A percentile compares a stretch with the other conserved stretches of the same genome.
phyloP scores from a whole-genome alignment of 2,797 vertebrate species.

The Hoplostethus mediterraneus region DNA sequence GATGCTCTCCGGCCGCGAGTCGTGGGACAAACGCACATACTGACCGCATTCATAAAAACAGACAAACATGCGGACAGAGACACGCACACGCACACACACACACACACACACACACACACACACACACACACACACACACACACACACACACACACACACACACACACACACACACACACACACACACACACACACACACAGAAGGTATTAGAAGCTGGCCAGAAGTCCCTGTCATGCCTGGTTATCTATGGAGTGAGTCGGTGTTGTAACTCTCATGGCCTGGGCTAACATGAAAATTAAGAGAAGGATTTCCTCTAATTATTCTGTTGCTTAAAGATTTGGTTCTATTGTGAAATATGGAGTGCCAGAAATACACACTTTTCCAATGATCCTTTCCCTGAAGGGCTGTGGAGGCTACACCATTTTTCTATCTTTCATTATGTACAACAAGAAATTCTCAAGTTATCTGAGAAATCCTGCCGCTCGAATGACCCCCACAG shows the following conservation, averaged over 20 bases:
- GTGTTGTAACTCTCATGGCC: not conserved
- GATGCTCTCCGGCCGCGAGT: conserved; percentile 93
- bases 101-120: not conserved
- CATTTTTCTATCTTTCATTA: not conserved
- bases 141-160: not conserved
- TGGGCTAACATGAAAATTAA: not conserved
- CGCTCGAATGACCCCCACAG: not conserved
- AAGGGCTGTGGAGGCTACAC: not conserved
- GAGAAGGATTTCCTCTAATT: not conserved
- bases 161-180: not conserved
- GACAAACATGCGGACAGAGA: not conserved
- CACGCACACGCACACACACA: not conserved
- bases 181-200: not conserved
- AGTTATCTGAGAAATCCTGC: not conserved
- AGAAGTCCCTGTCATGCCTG: not conserved
- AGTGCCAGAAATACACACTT: not conserved
- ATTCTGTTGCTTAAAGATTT: not conserved
- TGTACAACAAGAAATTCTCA: not conserved
- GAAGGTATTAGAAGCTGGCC: not conserved
- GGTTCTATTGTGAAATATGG: not conserved
- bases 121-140: not conserved
- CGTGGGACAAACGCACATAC: conserved; percentile 95
- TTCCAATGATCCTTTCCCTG: not conserved
- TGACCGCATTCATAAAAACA: conserved; percentile 62
- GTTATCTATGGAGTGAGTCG: no score